Evolutionary conservation across 2,797 vertebrate species (phyloP).

Genomic region (Darevskia mixta): DNA sequence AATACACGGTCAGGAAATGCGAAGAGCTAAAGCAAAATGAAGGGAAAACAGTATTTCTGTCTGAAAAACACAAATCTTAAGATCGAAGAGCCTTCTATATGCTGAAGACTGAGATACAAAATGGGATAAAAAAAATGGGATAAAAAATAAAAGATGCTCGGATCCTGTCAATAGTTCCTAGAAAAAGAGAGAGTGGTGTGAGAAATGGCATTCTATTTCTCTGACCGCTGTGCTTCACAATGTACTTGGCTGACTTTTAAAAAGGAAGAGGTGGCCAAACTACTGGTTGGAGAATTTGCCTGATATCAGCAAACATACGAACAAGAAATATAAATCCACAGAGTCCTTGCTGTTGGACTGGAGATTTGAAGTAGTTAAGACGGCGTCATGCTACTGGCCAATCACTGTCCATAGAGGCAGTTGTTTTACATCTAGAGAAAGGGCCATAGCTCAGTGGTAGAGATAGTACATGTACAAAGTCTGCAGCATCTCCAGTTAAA

Average conservation of each 20-base stretch:
- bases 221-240: too few species aligned
- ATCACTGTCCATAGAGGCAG: not conserved
- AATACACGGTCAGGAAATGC: constrained; percentile 66
- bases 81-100: constrained; percentile 1
- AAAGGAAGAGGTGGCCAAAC: not conserved
- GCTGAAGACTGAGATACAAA: not conserved
- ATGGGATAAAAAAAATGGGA: not conserved
- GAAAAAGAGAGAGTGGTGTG: not conserved
- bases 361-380: not conserved
- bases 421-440: not conserved
- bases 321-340: not conserved
- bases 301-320: not conserved
- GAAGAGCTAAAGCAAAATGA: constrained; percentile 42
- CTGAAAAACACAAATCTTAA: constrained; percentile 54
- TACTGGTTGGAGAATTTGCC: not conserved
- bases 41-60: constrained; percentile 60
- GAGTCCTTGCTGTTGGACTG: not conserved
- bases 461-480: not conserved
- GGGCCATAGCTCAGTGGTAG: not conserved
- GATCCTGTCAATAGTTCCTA: too few species aligned
- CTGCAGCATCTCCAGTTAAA: not conserved
- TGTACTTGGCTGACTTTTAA: not conserved
- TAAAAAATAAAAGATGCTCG: not conserved
- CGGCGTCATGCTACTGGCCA: not conserved
- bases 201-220: not conserved